These are phyloP conservation scores for Urocyon cinereoargenteus DNA, from an alignment of 2,797 vertebrate genomes.

Conservation along the genomic window DNA sequence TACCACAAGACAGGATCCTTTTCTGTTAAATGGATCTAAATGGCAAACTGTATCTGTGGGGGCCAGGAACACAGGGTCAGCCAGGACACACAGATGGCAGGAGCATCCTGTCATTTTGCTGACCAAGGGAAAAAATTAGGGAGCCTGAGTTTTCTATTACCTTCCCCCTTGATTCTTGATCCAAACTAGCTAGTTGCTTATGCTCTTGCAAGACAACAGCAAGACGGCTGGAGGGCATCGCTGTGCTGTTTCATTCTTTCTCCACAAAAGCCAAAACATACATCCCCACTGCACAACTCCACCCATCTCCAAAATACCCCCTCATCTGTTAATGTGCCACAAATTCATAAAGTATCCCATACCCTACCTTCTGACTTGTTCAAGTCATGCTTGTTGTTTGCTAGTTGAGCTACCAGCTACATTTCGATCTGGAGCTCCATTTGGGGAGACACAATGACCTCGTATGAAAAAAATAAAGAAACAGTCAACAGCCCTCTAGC, in stretches of 20 bases:
- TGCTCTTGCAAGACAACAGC: constrained; percentile 66
- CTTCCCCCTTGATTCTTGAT: constrained; percentile 64
- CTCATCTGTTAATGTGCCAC: neutral
- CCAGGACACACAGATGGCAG: constrained; percentile 62
- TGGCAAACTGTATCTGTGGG: neutral
- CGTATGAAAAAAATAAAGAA: neutral
- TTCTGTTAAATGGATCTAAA: constrained; percentile 45
- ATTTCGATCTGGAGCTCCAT: neutral
- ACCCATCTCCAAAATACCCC: neutral
- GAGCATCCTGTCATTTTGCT: constrained; percentile 80
- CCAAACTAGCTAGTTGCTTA: constrained; percentile 58
- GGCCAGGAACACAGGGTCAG: neutral
- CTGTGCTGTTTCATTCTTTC: neutral
- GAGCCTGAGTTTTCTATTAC: constrained; percentile 61
- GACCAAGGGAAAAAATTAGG: constrained; percentile 71
- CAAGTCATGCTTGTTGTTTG: neutral
- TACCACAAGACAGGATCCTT: neutral
- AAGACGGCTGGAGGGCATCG: neutral
- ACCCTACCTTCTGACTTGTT: neutral
- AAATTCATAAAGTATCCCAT: neutral
- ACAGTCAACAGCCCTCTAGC: neutral
- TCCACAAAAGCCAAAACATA: neutral
- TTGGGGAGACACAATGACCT: neutral
- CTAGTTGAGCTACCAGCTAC: neutral
- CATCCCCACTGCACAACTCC: neutral